These are phyloP conservation scores for Mycetomoellerius zeteki DNA, from an alignment of 1,140 invertebrate genomes.

Conservation along the genomic window DNA sequence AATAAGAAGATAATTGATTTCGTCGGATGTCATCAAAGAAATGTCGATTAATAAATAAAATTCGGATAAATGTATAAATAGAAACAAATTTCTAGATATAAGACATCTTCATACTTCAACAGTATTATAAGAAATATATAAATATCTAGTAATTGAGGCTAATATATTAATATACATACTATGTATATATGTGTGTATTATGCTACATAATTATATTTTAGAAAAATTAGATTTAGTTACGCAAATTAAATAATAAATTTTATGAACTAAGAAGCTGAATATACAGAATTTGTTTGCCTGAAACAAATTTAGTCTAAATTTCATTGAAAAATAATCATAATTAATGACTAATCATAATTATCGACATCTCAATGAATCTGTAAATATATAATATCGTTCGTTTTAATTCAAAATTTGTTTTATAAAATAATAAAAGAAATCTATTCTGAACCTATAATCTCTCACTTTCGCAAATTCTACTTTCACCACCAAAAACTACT, in stretches of 20 bases:
- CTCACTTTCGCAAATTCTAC: constrained; percentile 15
- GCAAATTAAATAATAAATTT: background rate
- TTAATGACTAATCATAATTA: too few species aligned
- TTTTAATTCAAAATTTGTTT: background rate
- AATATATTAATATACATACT: too few species aligned
- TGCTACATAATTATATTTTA: background rate
- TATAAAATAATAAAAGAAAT: background rate
- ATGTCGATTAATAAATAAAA: constrained; percentile 23
- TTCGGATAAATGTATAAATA: background rate
- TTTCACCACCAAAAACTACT: constrained; percentile 5
- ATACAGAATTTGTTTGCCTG: background rate
- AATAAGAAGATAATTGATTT: constrained; percentile 32
- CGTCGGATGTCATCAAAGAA: background rate
- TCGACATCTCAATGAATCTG: background rate
- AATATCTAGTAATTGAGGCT: too few species aligned
- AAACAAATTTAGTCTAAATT: background rate
- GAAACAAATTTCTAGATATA: background rate
- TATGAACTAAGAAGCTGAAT: background rate
- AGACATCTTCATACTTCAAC: too few species aligned
- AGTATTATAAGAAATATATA: too few species aligned
- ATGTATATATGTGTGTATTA: too few species aligned
- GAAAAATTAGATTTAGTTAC: background rate
- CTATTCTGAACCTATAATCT: background rate
- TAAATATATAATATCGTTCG: background rate
- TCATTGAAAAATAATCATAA: background rate